Evolutionary conservation across 92 coral and sea anemone species (phyloP).

Genomic region (Bergia sp.): DNA sequence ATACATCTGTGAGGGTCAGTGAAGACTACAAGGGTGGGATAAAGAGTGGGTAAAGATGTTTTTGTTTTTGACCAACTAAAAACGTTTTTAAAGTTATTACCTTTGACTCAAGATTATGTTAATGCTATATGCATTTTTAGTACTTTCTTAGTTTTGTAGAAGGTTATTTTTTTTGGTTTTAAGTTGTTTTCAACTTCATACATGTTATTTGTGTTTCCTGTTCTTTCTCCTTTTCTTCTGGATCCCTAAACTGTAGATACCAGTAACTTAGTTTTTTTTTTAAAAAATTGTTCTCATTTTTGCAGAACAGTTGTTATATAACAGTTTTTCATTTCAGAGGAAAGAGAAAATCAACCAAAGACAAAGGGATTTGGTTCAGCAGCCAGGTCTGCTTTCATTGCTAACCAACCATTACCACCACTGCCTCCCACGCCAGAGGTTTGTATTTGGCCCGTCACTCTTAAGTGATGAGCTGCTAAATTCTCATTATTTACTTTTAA

Average conservation of each 20-base stretch:
- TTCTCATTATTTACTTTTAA: not conserved
- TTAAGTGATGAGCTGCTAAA: not conserved
- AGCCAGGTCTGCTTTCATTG: constrained; percentile 50
- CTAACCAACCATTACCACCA: constrained; percentile 85
- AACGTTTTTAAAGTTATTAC: not conserved
- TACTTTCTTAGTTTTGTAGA: no score
- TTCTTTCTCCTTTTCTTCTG: not conserved
- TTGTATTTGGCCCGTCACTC: not conserved
- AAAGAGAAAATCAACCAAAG: constrained; percentile 4
- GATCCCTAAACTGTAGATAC: not conserved
- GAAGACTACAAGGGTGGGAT: not conserved
- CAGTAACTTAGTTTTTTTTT: not conserved
- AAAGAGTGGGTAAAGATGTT: not conserved
- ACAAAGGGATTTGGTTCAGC: not conserved
- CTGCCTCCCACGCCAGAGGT: constrained; percentile 56
- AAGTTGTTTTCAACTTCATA: no score
- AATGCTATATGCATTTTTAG: no score
- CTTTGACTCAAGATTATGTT: no score
- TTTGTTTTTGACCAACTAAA: not conserved
- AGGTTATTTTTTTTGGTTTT: no score
- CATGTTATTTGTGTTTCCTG: not conserved
- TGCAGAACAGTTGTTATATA: not conserved
- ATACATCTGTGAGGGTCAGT: not conserved
- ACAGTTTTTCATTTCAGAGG: constrained; percentile 36
- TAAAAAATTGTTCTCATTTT: not conserved